A percentile compares a stretch with the other conserved stretches of the same genome.
These are phyloP conservation scores for Rhinatrema bivittatum DNA, from an alignment of 2,797 vertebrate species.

Conservation along the genomic window DNA sequence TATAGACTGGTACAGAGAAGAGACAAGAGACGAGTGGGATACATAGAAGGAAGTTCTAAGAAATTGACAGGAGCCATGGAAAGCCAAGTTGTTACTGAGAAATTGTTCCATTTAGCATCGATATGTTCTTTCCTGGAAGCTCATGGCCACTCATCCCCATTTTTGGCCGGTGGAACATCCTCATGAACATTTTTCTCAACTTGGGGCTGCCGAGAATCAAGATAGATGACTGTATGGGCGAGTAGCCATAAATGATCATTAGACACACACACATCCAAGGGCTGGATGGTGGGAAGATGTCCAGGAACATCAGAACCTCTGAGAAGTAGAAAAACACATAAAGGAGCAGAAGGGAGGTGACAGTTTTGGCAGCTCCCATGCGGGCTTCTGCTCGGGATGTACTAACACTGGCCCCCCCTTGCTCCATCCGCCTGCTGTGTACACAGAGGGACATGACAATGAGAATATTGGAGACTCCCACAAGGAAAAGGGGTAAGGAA, in stretches of 20 bases:
- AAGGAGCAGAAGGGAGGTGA: neutral
- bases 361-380: neutral
- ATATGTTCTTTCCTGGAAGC: too few relatives aligned
- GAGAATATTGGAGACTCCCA: conserved; percentile 2
- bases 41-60: too few relatives aligned
- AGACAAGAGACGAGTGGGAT: too few relatives aligned
- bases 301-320: conserved; percentile 2
- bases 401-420: neutral
- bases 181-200: too few relatives aligned
- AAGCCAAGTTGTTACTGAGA: too few relatives aligned
- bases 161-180: too few relatives aligned
- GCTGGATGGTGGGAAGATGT: conserved; percentile 1
- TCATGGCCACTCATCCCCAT: too few relatives aligned
- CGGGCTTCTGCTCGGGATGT: conserved; percentile 1
- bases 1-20: too few relatives aligned
- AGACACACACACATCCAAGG: conserved; percentile 7
- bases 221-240: conserved; percentile 7
- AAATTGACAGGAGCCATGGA: too few relatives aligned
- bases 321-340: conserved; percentile 4
- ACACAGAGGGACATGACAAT: conserved; percentile 1
- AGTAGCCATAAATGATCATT: conserved; percentile 7
- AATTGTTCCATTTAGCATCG: too few relatives aligned
- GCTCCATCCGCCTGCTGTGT: neutral
- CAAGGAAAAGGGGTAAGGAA: conserved; percentile 1
- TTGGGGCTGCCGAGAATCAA: too few relatives aligned